These are phyloP conservation scores for Cheilosia soror DNA, from an alignment of 2,888 invertebrate genomes.

Conservation along the genomic window DNA sequence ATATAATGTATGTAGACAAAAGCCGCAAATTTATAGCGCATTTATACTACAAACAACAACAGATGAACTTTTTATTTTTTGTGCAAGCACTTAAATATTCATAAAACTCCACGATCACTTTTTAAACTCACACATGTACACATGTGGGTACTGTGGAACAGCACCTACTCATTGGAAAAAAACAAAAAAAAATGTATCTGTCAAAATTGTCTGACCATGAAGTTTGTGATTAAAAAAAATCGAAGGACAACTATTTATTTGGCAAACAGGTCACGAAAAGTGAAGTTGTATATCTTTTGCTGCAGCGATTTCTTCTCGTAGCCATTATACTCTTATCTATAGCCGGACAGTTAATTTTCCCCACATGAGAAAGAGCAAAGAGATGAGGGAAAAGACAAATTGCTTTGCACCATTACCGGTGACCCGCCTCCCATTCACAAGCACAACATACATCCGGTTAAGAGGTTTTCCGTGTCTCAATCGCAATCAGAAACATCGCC, in stretches of 20 bases:
- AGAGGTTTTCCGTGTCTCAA: slow-evolving; percentile 69
- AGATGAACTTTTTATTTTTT: too few relatives aligned
- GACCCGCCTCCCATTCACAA: slow-evolving; percentile 59
- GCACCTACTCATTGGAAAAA: background rate
- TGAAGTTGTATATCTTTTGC: slow-evolving; percentile 24
- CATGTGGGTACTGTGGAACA: background rate
- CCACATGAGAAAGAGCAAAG: background rate
- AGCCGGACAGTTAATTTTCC: background rate
- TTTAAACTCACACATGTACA: background rate
- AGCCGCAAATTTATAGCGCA: too few relatives aligned
- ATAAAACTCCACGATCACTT: too few relatives aligned
- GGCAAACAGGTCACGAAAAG: slow-evolving; percentile 37
- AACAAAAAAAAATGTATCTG: slow-evolving; percentile 10
- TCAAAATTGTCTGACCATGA: slow-evolving; percentile 46
- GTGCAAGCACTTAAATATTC: too few relatives aligned
- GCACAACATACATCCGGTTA: slow-evolving; percentile 68
- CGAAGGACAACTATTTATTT: slow-evolving; percentile 39
- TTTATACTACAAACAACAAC: too few relatives aligned
- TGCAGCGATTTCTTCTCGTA: slow-evolving; percentile 13
- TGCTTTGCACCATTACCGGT: slow-evolving; percentile 27
- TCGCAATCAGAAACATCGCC: slow-evolving; percentile 47
- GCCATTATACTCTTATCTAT: background rate
- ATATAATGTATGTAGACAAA: too few relatives aligned
- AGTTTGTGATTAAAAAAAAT: slow-evolving; percentile 15
- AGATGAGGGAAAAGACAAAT: slow-evolving; percentile 38